Evolutionary conservation across 2,888 invertebrate species (phyloP).

Genomic region (Drosophila paracracens): DNA sequence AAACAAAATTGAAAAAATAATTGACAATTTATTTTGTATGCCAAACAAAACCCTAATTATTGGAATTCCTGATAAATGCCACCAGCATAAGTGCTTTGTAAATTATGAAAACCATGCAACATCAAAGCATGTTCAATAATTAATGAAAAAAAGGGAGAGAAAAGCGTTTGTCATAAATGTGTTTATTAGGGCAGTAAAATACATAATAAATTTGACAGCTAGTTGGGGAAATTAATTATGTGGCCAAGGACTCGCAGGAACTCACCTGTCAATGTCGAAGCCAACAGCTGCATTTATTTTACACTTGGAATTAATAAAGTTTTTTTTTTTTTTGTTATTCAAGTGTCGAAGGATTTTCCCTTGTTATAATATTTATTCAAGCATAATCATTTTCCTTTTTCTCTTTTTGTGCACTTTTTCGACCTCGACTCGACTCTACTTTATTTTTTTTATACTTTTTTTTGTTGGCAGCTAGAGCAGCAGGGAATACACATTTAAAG

Average conservation of each 20-base stretch:
- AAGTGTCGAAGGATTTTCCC: conserved; percentile 20
- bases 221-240: neutral
- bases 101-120: conserved; percentile 5
- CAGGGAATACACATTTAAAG: conserved; percentile 54
- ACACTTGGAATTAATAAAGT: conserved; percentile 13
- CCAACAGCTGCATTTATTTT: conserved; percentile 1
- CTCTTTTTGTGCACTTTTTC: conserved; percentile 50
- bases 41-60: neutral
- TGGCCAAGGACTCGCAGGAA: conserved; percentile 4
- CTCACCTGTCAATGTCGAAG: conserved; percentile 27
- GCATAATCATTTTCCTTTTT: conserved; percentile 11
- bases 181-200: neutral
- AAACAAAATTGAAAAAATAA: neutral
- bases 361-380: conserved; percentile 33
- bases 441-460: conserved; percentile 1
- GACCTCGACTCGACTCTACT: neutral
- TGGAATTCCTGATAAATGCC: neutral
- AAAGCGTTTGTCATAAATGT: neutral
- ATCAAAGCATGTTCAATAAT: conserved; percentile 12
- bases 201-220: conserved; percentile 18
- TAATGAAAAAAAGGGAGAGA: conserved; percentile 8
- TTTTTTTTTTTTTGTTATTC: conserved; percentile 9
- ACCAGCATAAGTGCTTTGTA: neutral
- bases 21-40: neutral
- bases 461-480: conserved; percentile 30